Base-by-base conservation (phyloP, 2,888 invertebrate genomes). In the Platycheirus albimanus region DNA sequence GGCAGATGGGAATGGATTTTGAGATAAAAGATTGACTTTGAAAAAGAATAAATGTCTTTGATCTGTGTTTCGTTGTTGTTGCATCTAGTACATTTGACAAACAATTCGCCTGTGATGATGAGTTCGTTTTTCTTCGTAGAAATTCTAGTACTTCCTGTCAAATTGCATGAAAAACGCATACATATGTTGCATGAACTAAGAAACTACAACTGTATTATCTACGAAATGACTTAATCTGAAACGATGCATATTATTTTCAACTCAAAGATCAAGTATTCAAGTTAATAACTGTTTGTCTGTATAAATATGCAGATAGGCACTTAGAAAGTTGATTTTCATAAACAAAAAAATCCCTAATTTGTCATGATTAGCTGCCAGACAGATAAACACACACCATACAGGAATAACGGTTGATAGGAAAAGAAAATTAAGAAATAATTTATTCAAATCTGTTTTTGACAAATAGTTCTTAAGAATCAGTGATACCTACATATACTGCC, bases 291-390 rank as follows among this genome's bases (percentile, higher is more conserved):
- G 52, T 33, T 0, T 52, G 3, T 3, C 1, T 0, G 17, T 17
- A 17, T 11, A 13, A 41, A 43, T 30, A 52, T 52, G 15, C 33
- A n/a, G 30, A 47, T 20, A 19, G 6, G 17, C 7, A 45, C 17
- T 17, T 8, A 4, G 4, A 19, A 61, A 45, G n/a, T 8, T 2
- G 19, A 17, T 28, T 10, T 45, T 36, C n/a, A 45, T 54, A 13
- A 38, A 3, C 38, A 20, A n/a, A 56, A 11, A 1, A 24, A 24
- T 28, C 13, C 28, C n/a, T 52, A 66, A 66, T 66, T 66, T 52
- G 52, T 66, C 51, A 66, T 52, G 66, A 66, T 66, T 52, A 66
- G 5, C 13, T 66, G 3, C 10, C n/a, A 24, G 66, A 28, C 52
- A 52, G 24, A 24, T 4, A n/a, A n/a, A n/a, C n/a, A n/a, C n/a